These are phyloP conservation scores for Scartelaos histophorus DNA, from an alignment of 2,113 vertebrate genomes.

Conservation along the genomic window DNA sequence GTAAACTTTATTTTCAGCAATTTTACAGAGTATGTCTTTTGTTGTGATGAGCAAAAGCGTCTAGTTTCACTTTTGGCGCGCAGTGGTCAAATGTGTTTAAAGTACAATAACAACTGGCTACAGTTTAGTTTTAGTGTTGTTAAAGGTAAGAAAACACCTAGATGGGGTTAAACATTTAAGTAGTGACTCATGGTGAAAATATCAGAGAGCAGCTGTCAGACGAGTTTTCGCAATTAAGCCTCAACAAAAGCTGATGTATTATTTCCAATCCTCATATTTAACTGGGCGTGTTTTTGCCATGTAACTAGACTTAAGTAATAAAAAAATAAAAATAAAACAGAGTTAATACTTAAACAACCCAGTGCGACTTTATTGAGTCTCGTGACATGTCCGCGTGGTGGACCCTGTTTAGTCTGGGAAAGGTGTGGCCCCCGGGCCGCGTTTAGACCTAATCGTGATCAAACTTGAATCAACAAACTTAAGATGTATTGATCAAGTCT, in stretches of 20 bases:
- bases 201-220: neutral
- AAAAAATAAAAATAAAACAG: too few relatives aligned
- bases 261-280: neutral
- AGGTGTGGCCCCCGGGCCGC: neutral
- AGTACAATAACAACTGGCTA: neutral
- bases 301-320: neutral
- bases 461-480: too few relatives aligned
- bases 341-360: too few relatives aligned
- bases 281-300: too few relatives aligned
- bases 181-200: neutral
- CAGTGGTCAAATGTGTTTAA: neutral
- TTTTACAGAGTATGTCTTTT: neutral
- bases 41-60: neutral
- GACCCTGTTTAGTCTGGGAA: neutral
- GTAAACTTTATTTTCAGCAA: conserved; percentile 1
- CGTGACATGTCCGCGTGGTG: neutral
- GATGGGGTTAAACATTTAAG: neutral
- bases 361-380: neutral
- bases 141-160: too few relatives aligned
- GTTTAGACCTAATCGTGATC: too few relatives aligned
- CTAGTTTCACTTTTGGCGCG: neutral
- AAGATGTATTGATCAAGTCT: too few relatives aligned
- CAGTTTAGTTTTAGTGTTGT: too few relatives aligned
- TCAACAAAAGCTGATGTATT: neutral
- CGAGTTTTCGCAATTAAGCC: neutral